Percentiles rank a stretch among this genome's conserved stretches.
Evolutionary conservation across 1,140 invertebrate species (phyloP).

Genomic region (Zaprionus lachaisei): DNA sequence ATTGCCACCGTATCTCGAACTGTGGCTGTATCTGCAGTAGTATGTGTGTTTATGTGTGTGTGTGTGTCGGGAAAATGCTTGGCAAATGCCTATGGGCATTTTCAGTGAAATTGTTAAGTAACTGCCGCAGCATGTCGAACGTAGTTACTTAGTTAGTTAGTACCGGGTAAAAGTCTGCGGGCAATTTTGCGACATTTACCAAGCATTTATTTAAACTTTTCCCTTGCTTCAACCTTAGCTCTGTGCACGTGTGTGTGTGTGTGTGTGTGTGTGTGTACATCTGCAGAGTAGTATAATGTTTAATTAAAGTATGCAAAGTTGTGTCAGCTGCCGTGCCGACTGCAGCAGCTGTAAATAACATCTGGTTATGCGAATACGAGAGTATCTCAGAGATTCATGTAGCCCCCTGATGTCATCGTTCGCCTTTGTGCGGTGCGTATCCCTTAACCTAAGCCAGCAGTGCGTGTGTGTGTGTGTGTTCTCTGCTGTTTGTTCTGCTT

Average conservation of each 20-base stretch:
- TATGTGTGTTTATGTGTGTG: conserved; percentile 5
- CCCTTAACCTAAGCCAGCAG: neutral
- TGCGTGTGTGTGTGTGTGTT: conserved; percentile 13
- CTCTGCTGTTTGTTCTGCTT: conserved; percentile 26
- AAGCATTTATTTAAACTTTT: conserved; percentile 64
- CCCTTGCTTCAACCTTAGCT: conserved; percentile 22
- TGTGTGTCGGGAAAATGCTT: conserved; percentile 15
- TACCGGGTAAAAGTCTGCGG: conserved; percentile 49
- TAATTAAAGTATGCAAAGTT: conserved; percentile 78
- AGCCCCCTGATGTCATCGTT: conserved; percentile 25
- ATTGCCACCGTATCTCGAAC: conserved; percentile 20
- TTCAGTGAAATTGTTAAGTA: conserved; percentile 67
- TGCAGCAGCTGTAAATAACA: conserved; percentile 65
- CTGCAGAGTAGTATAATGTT: conserved; percentile 64
- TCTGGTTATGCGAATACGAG: conserved; percentile 45
- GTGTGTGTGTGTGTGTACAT: conserved; percentile 13
- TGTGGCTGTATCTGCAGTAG: neutral
- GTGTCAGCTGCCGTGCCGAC: conserved; percentile 58
- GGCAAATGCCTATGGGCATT: conserved; percentile 45
- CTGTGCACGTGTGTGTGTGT: conserved; percentile 10
- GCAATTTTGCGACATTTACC: conserved; percentile 68
- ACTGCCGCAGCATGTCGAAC: conserved; percentile 46
- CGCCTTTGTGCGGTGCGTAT: conserved; percentile 37
- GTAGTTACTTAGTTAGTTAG: conserved; percentile 41
- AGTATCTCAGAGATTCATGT: conserved; percentile 31